Evolutionary conservation across 2,888 invertebrate species (phyloP).

Genomic region (Papilio demoleus): DNA sequence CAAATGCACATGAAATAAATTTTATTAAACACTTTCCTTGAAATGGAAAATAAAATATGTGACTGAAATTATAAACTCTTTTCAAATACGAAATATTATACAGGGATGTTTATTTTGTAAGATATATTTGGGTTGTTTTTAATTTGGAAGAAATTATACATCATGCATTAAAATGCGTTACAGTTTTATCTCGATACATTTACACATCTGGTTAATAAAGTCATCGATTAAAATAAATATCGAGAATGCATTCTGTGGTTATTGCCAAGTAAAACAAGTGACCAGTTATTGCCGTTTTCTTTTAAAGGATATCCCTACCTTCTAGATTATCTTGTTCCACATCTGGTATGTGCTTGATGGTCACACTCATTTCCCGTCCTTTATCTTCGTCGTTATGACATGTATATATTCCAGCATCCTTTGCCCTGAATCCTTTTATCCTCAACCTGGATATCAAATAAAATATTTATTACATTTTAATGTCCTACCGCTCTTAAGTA

Average conservation of each 20-base stretch:
- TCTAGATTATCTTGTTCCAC: slow-evolving; percentile 56
- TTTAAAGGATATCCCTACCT: slow-evolving; percentile 54
- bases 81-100: slow-evolving; percentile 14
- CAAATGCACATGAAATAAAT: not conserved
- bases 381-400: slow-evolving; percentile 68
- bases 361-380: slow-evolving; percentile 60
- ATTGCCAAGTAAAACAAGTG: slow-evolving; percentile 6
- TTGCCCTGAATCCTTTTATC: slow-evolving; percentile 73
- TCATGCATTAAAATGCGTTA: slow-evolving; percentile 58
- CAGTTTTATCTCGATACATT: slow-evolving; percentile 58
- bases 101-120: slow-evolving; percentile 36
- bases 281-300: slow-evolving; percentile 20
- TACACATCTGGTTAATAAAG: slow-evolving; percentile 73
- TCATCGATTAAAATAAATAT: slow-evolving; percentile 34
- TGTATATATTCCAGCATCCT: slow-evolving; percentile 77
- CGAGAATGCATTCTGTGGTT: slow-evolving; percentile 15
- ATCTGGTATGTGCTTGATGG: slow-evolving; percentile 59
- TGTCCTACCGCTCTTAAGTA: not conserved
- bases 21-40: slow-evolving; percentile 40
- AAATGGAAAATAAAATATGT: slow-evolving; percentile 45
- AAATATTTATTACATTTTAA: slow-evolving; percentile 18
- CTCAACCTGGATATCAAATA: slow-evolving; percentile 62
- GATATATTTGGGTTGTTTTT: slow-evolving; percentile 39
- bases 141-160: too few species aligned
- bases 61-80: slow-evolving; percentile 38